phyloP scores from a whole-genome alignment of 2,888 invertebrate species.

The Pasiphila rectangulata region DNA sequence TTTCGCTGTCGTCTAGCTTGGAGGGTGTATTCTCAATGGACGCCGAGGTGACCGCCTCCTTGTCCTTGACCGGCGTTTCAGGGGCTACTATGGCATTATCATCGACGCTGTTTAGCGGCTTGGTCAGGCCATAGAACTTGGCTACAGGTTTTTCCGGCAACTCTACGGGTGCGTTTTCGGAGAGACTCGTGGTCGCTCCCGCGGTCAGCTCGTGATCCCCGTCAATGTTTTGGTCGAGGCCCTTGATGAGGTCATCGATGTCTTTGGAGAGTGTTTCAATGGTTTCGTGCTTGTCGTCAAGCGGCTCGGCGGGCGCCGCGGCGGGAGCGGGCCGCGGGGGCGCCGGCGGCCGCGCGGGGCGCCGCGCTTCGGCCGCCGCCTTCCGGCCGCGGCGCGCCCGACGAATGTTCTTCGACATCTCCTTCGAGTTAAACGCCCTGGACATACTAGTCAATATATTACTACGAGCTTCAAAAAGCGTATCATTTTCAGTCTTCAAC shows the following conservation, averaged over 20 bases:
- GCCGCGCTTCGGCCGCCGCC: constrained; percentile 55
- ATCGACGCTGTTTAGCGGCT: constrained; percentile 59
- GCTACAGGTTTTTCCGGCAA: constrained; percentile 58
- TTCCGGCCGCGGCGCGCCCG: constrained; percentile 72
- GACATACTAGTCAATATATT: constrained; percentile 79
- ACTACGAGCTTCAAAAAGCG: constrained; percentile 74
- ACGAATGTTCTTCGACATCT: constrained; percentile 72
- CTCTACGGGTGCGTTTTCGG: constrained; percentile 32
- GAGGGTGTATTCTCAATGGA: constrained; percentile 64
- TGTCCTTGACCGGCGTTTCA: constrained; percentile 67
- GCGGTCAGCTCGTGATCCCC: constrained; percentile 53
- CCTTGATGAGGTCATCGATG: constrained; percentile 71
- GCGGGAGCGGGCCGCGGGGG: constrained; percentile 38
- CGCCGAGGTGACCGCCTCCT: constrained; percentile 46
- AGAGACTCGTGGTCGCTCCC: constrained; percentile 29
- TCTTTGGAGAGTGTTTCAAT: constrained; percentile 71
- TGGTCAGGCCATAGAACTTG: constrained; percentile 65
- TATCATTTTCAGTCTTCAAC: constrained; percentile 82
- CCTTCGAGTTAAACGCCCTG: constrained; percentile 76
- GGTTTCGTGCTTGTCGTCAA: constrained; percentile 67
- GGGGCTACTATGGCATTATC: constrained; percentile 52
- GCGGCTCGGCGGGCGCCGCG: constrained; percentile 44
- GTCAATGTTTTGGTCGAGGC: constrained; percentile 69
- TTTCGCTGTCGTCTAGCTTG: constrained; percentile 70
- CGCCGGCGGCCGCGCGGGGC: constrained; percentile 42